Conservation (phyloP, 2,113 vertebrate genomes). For the Delphinapterus leucas region DNA sequence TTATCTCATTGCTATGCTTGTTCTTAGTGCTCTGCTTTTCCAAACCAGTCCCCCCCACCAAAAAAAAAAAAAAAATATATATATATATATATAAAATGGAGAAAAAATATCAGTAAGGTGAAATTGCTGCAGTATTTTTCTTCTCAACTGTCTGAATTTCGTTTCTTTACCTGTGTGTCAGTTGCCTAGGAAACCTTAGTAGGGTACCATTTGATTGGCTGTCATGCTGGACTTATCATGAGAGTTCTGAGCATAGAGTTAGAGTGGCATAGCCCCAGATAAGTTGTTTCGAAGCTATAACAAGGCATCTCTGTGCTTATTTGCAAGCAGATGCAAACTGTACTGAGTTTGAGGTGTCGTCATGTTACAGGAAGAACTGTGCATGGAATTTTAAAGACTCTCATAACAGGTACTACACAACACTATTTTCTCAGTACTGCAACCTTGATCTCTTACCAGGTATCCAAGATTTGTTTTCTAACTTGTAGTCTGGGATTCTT, state of each 20-base stretch:
- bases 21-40: background rate
- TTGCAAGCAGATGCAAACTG: conserved; percentile 58
- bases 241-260: conserved; percentile 70
- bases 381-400: background rate
- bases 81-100: background rate
- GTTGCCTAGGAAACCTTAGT: conserved; percentile 82
- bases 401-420: background rate
- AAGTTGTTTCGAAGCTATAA: conserved; percentile 57
- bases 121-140: conserved; percentile 60
- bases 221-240: conserved; percentile 66
- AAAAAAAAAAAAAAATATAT: too few relatives aligned
- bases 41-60: background rate
- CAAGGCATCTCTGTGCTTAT: conserved; percentile 44
- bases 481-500: background rate
- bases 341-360: background rate
- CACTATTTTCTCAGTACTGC: background rate
- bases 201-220: conserved; percentile 74
- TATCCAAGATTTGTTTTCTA: background rate
- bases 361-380: background rate
- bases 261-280: conserved; percentile 62
- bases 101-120: conserved; percentile 46
- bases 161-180: conserved; percentile 64
- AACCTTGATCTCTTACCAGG: background rate
- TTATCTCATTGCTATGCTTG: background rate
- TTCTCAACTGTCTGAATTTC: conserved; percentile 32